Evolutionary conservation across 2,113 vertebrate genomes (phyloP), one percentile per base, ranked within the genome.

Genomic region (Ellobius talpinus): DNA sequence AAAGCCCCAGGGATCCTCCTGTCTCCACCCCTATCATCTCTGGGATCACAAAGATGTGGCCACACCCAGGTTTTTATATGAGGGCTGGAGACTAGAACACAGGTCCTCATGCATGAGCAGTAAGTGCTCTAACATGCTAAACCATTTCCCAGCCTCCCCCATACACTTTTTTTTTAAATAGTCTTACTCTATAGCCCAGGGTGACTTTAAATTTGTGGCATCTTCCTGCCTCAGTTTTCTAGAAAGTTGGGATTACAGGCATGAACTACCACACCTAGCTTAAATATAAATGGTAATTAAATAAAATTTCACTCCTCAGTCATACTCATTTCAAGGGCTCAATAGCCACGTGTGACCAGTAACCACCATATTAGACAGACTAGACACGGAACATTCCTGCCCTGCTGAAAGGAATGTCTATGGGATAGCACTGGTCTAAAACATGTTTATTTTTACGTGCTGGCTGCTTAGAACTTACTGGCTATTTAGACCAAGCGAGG

Each of bases 261-360:
- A 9, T 84, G 81, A 42, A 63, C 24, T 39, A 74, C 36, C 50
- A 74, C 9, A 31, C 50, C 68, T 33, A 87, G 58, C 61, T 93
- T 79, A 95, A 90, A 82, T 73, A 70, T 36, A 94, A 79, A 29
- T 86, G 72, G 24, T 65, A 74, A 86, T 86, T 89, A 72, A 52
- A 23, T 70, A 87, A 72, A 87, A 55, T 29, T 29, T 73, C 33
- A 73, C 29, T 55, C 13, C 66, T 39, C 33, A 29, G 14, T 91
- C 47, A 45, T 65, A 90, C 63, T 66, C 65, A 68, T 31, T 72
- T 52, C 26, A 70, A 78, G 42, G 33, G n/a, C 61, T 87, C n/a
- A 77, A 33, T 16, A 93, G 87, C 36, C 70, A 68, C 65, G 68
- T 4, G 12, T 74, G 26, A 36, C 68, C 42, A 84, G 65, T 47